Base-by-base conservation (phyloP, 2,888 invertebrate genomes). In the Carabus problematicus region DNA sequence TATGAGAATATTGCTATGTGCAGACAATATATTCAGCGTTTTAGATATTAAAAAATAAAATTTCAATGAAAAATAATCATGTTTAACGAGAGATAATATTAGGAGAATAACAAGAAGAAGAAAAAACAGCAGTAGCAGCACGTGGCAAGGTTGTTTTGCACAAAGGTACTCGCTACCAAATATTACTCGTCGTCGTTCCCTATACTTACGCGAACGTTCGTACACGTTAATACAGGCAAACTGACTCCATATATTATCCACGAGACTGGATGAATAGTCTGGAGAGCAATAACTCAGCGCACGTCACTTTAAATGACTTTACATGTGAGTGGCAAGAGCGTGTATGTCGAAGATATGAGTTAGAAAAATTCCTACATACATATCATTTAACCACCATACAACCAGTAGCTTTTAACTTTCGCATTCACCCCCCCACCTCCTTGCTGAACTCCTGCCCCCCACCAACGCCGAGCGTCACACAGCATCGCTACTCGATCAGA, bases 1-100 rank as follows among this genome's bases (percentile, higher is more conserved):
- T 62, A 62, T 62, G 47, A n/a, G 16, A 49, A 39, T 62, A 62
- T 62, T 62, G 62, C 39, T 62, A 62, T 62, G 47, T 62, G 62
- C 49, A 49, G 40, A 62, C 62, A 62, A 62, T 47, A 62, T 62
- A 62, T 62, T 45, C 62, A 47, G 49, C 49, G 49, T 49, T 62
- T 62, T 39, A 62, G 62, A 62, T 62, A 62, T 62, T 62, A 62
- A 62, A 62, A 62, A 62, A 62, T 2, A 29, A 29, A 29, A 29
- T 29, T 62, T 62, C 62, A 62, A 62, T 62, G 47, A 62, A 62
- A 58, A 29, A 29, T 29, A 29, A 29, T 47, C 45, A 14, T 45
- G 45, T 45, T 11, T 12, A 45, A 29, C 29, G 29, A 3, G 29
- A 29, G 42, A 45, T 45, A 45, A 45, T 45, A 14, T 45, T 45